Percentiles rank a stretch among this genome's conserved stretches.
These are phyloP conservation scores for Tachina grossa DNA, from an alignment of 2,888 invertebrate genomes.

Conservation along the genomic window DNA sequence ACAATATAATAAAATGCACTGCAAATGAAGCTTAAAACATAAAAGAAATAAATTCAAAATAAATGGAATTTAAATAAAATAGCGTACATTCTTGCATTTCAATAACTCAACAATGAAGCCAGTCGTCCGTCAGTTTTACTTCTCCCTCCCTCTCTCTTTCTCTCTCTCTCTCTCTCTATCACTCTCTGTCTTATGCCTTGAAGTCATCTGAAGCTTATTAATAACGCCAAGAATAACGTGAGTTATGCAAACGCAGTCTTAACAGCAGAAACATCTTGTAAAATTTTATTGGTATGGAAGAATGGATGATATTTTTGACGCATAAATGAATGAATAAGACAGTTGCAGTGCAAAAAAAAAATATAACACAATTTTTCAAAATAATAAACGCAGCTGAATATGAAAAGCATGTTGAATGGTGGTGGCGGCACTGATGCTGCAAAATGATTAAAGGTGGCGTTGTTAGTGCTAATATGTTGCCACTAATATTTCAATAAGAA, in stretches of 20 bases:
- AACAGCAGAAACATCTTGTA: conserved; percentile 5
- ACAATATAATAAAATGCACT: not conserved
- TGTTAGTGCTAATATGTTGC: conserved; percentile 63
- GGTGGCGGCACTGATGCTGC: not conserved
- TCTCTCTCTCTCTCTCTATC: not conserved
- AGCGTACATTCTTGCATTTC: conserved; percentile 58
- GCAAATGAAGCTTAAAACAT: not conserved
- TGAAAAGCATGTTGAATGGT: not conserved
- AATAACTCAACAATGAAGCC: conserved; percentile 56
- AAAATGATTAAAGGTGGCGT: conserved; percentile 51
- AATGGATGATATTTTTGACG: conserved; percentile 19
- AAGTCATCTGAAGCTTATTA: conserved; percentile 54
- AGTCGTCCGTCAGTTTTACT: not conserved
- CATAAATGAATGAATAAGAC: not conserved
- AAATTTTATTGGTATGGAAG: conserved; percentile 38
- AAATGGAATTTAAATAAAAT: conserved; percentile 58
- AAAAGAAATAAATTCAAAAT: conserved; percentile 34
- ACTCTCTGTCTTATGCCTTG: conserved; percentile 23
- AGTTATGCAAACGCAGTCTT: conserved; percentile 50
- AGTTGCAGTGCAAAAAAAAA: not conserved
- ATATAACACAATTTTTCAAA: not conserved
- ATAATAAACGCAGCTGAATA: conserved; percentile 8
- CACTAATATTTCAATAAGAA: conserved; percentile 59
- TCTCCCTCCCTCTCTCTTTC: not conserved
- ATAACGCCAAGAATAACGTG: conserved; percentile 59